Base-by-base conservation (phyloP, 1,140 invertebrate species). In the Phortica variegata region DNA sequence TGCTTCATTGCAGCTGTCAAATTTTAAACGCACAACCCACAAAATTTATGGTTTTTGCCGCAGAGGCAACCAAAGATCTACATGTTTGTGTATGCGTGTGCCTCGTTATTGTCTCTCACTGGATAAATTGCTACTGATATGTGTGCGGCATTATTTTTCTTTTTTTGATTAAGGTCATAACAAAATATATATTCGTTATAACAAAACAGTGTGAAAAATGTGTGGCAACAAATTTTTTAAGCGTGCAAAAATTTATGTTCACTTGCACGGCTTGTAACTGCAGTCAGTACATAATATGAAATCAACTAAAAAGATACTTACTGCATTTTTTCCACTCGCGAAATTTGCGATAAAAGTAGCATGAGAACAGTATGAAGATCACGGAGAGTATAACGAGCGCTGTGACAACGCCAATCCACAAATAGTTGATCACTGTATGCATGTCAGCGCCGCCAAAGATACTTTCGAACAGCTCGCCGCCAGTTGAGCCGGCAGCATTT, bases 311-410 rank as follows among this genome's bases (percentile, higher is more conserved):
- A 26, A 37, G 16, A 32, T 55, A 75, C 72, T 74, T 75, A 75
- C 72, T 75, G 72, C 72, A 75, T 54, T 75, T 74, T 48, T 75
- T 75, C 72, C 72, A 75, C 59, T 69, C 60, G 32, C 71, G 60
- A 47, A 75, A 75, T 52, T 75, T 75, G 33, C 72, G 54, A 47
- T 75, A 75, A 53, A 75, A 75, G 46, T 75, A 72, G 34, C 68
- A 75, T 42, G 68, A 70, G 51, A 75, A 74, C 16, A 75, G n/a
- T 13, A 75, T 74, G 42, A 75, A 75, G 33, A 75, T 58, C 17
- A 75, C 52, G 0, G 72, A 74, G 2, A 74, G 50, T 9, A 74
- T 43, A 13, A 75, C 58, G 57, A 75, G 42, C 1, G 71, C 65
- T 32, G 51, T 74, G 47, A 75, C 71, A 18, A 75, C 71, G 23